Conservation (phyloP, 2,113 vertebrate species). For the Corynorhinus townsendii region DNA sequence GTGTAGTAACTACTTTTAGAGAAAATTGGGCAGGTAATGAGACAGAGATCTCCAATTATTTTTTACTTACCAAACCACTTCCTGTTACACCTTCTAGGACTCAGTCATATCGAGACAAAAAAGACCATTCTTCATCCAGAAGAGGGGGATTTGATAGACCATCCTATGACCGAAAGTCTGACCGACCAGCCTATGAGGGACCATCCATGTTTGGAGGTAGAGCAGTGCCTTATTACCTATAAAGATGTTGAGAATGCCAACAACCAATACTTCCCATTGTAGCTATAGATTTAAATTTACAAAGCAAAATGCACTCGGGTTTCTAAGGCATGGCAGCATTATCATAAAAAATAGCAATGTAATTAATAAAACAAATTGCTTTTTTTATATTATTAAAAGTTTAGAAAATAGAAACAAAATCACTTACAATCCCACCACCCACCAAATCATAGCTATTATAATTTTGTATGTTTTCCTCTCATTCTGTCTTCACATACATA, state of each 20-base stretch:
- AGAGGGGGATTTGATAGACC: constrained; percentile 89
- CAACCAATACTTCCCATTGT: background rate
- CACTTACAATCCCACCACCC: background rate
- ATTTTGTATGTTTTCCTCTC: constrained; percentile 2
- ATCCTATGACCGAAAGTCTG: constrained; percentile 88
- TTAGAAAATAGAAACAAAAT: constrained; percentile 10
- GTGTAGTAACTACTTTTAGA: background rate
- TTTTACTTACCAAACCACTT: constrained; percentile 77
- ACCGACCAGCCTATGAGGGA: constrained; percentile 87
- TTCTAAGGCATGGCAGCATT: constrained; percentile 19
- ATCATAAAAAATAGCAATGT: constrained; percentile 4
- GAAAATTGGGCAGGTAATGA: background rate
- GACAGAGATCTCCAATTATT: background rate
- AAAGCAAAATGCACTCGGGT: background rate
- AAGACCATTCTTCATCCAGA: constrained; percentile 87
- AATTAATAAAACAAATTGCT: constrained; percentile 30
- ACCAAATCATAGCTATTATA: background rate
- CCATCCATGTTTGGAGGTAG: constrained; percentile 89
- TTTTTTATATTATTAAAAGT: constrained; percentile 16
- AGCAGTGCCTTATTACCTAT: constrained; percentile 12
- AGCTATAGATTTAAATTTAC: background rate
- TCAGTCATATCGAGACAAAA: constrained; percentile 89
- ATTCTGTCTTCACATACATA: background rate
- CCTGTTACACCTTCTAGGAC: constrained; percentile 79
- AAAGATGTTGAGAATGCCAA: constrained; percentile 22